phyloP scores from a whole-genome alignment of 2,888 invertebrate species.

The Cantharis rufa region DNA sequence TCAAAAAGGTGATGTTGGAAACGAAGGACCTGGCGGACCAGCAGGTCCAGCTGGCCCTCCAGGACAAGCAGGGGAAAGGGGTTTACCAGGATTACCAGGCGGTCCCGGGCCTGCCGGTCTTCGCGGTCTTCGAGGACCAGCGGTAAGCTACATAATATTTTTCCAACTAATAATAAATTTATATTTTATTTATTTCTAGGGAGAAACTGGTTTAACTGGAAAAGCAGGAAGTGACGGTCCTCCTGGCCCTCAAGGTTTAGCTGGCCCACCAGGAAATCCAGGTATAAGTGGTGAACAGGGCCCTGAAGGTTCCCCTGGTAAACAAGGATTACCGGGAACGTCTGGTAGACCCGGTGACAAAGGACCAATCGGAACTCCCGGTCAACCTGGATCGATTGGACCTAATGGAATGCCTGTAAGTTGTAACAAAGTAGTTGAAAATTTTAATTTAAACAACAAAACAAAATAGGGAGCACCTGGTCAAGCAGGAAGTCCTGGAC shows the following conservation, averaged over 20 bases:
- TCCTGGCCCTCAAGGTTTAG: slow-evolving; percentile 68
- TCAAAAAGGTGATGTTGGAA: slow-evolving; percentile 74
- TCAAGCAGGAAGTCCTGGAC: slow-evolving; percentile 67
- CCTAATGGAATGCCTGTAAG: slow-evolving; percentile 71
- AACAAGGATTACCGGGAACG: slow-evolving; percentile 72
- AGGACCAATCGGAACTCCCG: slow-evolving; percentile 69
- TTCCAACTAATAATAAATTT: no score
- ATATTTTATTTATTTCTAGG: slow-evolving; percentile 51
- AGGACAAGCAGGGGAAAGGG: slow-evolving; percentile 72
- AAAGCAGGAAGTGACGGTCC: slow-evolving; percentile 75
- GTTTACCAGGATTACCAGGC: slow-evolving; percentile 66
- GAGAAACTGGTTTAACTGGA: slow-evolving; percentile 73
- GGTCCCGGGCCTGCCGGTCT: slow-evolving; percentile 67
- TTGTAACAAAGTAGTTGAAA: background rate
- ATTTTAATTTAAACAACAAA: background rate
- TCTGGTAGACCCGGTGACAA: slow-evolving; percentile 77
- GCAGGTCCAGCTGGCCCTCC: slow-evolving; percentile 72
- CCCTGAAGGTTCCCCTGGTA: slow-evolving; percentile 67
- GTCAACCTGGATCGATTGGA: slow-evolving; percentile 68
- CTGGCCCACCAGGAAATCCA: slow-evolving; percentile 69
- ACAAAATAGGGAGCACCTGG: slow-evolving; percentile 68
- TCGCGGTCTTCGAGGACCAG: slow-evolving; percentile 67
- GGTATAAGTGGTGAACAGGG: slow-evolving; percentile 67
- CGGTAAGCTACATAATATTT: slow-evolving; percentile 53
- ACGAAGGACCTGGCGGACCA: slow-evolving; percentile 70